Percentiles rank a stretch among this genome's conserved stretches.
Evolutionary conservation across 2,888 invertebrate species (phyloP).

Genomic region (Zonitis immaculata): DNA sequence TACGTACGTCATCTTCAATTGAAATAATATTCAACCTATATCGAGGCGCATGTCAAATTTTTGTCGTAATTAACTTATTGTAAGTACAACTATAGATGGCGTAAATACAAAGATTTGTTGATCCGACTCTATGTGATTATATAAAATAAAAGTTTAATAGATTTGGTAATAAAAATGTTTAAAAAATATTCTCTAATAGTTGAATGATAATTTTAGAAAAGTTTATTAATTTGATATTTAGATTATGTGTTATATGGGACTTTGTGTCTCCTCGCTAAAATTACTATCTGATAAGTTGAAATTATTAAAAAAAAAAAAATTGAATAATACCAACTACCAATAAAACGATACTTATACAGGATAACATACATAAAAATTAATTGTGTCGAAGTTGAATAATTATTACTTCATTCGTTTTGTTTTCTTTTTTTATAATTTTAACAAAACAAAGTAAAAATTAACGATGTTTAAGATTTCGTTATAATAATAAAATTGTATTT

Average conservation of each 20-base stretch:
- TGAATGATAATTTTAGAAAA: too few relatives aligned
- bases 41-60: too few relatives aligned
- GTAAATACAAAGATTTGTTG: too few relatives aligned
- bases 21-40: too few relatives aligned
- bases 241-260: not conserved
- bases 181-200: too few relatives aligned
- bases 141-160: too few relatives aligned
- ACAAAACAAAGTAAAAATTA: constrained; percentile 22
- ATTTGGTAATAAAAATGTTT: too few relatives aligned
- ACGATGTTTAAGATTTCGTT: constrained; percentile 27
- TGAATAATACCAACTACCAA: not conserved
- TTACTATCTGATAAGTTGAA: not conserved
- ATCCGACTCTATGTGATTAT: too few relatives aligned
- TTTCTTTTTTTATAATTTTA: not conserved
- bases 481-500: constrained; percentile 16
- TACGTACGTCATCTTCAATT: too few relatives aligned
- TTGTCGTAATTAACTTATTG: too few relatives aligned
- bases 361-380: constrained; percentile 24
- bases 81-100: too few relatives aligned
- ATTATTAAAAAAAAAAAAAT: not conserved
- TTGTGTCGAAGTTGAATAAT: constrained; percentile 29
- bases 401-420: constrained; percentile 7
- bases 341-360: not conserved
- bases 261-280: not conserved
- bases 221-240: constrained; percentile 3